Percentiles rank a stretch among this genome's conserved stretches.
These are phyloP conservation scores for Caenorhabditis elegans DNA, from an alignment of 1,140 invertebrate genomes.

Conservation along the genomic window DNA sequence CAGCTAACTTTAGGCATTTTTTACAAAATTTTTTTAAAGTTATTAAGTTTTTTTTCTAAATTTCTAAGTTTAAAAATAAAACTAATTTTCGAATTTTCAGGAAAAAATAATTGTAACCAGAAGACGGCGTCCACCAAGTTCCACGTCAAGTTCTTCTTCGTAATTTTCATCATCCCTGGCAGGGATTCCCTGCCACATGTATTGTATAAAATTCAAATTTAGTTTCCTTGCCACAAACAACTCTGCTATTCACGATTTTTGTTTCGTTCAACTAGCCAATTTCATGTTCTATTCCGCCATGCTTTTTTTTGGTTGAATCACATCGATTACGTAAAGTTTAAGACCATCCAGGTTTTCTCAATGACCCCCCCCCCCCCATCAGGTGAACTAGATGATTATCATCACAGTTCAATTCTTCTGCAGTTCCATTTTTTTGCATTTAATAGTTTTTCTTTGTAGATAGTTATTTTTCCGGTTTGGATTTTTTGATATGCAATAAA, in stretches of 20 bases:
- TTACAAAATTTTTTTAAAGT: too few species aligned
- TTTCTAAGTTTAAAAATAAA: too few species aligned
- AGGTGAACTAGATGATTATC: background rate
- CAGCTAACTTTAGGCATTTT: too few species aligned
- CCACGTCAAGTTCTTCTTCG: background rate
- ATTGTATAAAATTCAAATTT: too few species aligned
- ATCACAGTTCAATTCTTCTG: constrained; percentile 14
- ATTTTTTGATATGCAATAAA: background rate
- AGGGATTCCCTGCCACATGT: too few species aligned
- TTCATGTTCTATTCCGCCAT: constrained; percentile 19
- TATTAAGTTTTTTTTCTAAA: too few species aligned
- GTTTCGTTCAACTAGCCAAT: background rate
- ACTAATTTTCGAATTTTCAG: background rate
- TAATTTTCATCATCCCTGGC: background rate
- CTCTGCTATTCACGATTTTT: background rate
- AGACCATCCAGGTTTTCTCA: background rate
- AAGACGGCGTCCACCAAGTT: constrained; percentile 2
- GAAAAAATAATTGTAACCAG: background rate
- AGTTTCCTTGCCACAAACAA: background rate
- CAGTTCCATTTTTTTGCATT: background rate
- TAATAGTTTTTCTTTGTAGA: background rate
- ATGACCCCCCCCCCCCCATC: background rate
- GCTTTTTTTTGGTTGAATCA: constrained; percentile 20
- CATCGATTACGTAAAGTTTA: background rate
- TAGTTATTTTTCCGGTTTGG: background rate